These are phyloP conservation scores for Aramus guarauna DNA, from an alignment of 2,113 vertebrate species.

Conservation along the genomic window DNA sequence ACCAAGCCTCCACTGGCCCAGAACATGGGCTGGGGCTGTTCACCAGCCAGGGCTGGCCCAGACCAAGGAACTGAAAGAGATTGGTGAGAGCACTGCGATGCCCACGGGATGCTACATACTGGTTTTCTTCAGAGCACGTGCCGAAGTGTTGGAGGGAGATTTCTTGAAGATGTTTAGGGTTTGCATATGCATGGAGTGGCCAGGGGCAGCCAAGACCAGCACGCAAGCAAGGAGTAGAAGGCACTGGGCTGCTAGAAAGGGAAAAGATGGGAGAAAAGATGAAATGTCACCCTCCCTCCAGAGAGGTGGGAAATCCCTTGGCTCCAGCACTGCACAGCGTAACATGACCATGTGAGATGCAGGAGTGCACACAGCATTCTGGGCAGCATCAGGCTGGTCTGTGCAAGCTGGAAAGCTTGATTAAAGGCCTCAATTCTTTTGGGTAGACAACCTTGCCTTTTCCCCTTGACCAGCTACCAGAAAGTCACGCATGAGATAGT, in stretches of 20 bases:
- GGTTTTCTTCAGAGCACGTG: background rate
- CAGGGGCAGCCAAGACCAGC: background rate
- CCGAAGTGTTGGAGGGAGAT: background rate
- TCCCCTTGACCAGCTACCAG: background rate
- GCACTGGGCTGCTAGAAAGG: background rate
- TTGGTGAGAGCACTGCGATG: background rate
- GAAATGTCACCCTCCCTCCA: background rate
- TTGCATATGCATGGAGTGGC: background rate
- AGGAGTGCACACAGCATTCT: background rate
- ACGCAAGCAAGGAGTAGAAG: constrained; percentile 1
- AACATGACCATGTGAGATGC: rapidly evolving
- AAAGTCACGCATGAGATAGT: background rate
- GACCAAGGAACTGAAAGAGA: background rate
- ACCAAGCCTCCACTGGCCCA: background rate
- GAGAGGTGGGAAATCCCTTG: background rate
- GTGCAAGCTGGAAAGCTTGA: background rate
- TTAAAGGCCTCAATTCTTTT: background rate
- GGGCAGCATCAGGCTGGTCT: background rate
- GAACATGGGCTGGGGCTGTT: background rate
- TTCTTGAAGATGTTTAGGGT: background rate
- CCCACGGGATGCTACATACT: background rate
- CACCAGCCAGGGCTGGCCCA: background rate
- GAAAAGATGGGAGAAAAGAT: background rate
- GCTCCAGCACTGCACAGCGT: background rate
- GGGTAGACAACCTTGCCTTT: background rate